These are phyloP conservation scores for Corythucha ciliata DNA, from an alignment of 2,888 invertebrate species.

Conservation along the genomic window DNA sequence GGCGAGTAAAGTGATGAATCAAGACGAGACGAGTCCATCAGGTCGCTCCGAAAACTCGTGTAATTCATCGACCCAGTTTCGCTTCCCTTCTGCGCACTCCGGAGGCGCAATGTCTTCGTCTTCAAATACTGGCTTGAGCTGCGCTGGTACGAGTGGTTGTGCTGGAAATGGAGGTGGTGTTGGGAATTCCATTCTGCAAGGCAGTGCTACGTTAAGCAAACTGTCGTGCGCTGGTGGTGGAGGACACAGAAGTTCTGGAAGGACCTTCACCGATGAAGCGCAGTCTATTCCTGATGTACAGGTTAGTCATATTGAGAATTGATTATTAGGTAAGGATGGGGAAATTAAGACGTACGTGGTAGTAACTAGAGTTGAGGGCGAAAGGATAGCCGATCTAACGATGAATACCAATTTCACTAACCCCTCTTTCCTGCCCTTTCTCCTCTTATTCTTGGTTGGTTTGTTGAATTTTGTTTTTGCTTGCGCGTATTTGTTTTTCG, in stretches of 20 bases:
- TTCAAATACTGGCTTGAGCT: not conserved
- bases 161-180: not conserved
- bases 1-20: conserved; percentile 55
- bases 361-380: not conserved
- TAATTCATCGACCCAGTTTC: conserved; percentile 15
- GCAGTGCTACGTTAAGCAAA: conserved; percentile 14
- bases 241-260: conserved; percentile 52
- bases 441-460: not conserved
- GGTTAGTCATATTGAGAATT: conserved; percentile 46
- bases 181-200: conserved; percentile 9
- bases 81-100: not conserved
- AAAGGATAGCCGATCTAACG: not conserved
- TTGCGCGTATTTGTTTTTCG: not conserved
- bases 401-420: not conserved
- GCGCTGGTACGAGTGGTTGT: not conserved
- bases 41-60: conserved; percentile 16
- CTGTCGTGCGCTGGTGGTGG: not conserved
- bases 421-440: not conserved
- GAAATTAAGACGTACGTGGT: not conserved
- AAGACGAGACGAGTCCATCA: conserved; percentile 41
- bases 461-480: not conserved
- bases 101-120: not conserved
- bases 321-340: not conserved
- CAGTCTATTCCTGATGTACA: conserved; percentile 78
- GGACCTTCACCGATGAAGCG: conserved; percentile 85